A percentile compares a stretch with the other conserved stretches of the same genome.
phyloP scores from a whole-genome alignment of 2,797 vertebrate species.

The Schizothorax lantsangensis region DNA sequence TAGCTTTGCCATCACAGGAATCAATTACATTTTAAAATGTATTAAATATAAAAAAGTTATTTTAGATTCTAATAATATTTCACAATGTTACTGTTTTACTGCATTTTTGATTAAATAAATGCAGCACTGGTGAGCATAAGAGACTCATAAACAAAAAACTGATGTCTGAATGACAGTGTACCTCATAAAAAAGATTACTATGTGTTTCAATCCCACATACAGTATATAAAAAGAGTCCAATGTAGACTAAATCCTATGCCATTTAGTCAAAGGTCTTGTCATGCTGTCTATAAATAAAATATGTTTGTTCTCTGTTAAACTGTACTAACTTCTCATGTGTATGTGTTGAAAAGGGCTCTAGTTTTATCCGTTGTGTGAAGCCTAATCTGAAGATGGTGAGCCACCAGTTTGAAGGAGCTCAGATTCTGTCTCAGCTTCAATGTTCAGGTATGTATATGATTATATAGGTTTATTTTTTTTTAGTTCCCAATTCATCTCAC shows the following conservation, averaged over 20 bases:
- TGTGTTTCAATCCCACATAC: background rate
- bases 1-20: background rate
- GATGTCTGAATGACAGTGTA: background rate
- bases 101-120: background rate
- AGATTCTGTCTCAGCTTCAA: constrained; percentile 97
- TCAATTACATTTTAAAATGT: background rate
- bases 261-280: background rate
- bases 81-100: background rate
- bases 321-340: constrained; percentile 1
- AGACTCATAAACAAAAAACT: background rate
- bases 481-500: constrained; percentile 3
- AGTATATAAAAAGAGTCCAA: background rate
- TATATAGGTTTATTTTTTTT: constrained; percentile 5
- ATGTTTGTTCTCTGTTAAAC: background rate
- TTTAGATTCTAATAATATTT: background rate
- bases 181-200: background rate
- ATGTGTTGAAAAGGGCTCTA: constrained; percentile 85
- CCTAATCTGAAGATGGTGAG: constrained; percentile 99
- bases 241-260: background rate
- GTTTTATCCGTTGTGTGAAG: constrained; percentile 98
- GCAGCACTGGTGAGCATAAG: background rate
- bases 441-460: constrained; percentile 88
- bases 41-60: background rate
- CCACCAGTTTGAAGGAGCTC: constrained; percentile 96
- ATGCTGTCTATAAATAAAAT: background rate